Base-by-base conservation (phyloP, 2,797 vertebrate genomes). In the Taenioides sp. region DNA sequence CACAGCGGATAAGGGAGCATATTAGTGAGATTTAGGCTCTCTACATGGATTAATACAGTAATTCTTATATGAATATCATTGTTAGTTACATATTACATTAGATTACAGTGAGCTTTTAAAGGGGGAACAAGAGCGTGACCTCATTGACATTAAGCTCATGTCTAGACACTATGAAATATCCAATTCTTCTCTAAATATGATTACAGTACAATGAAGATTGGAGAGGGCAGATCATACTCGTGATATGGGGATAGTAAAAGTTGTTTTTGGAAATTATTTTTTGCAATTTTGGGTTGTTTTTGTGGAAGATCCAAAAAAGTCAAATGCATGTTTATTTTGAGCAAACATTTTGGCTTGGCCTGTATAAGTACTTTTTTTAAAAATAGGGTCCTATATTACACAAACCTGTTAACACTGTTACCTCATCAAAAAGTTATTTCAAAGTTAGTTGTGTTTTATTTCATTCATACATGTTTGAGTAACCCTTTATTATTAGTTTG, bases 121-220 rank as follows among this genome's bases (percentile, higher is more conserved):
- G 74, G 40, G 60, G 64, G 69, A 82, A 66, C 65, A 77, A 81
- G 76, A 85, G 79, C 73, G 49, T 73, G 66, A 82, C 84, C 87
- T 86, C 77, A 12, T 65, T 86, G 79, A 73, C 80, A 81, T 88
- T 87, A 85, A 89, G 81, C 86, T 87, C 82, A 80, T 73, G 87
- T 87, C 86, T 80, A 85, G 86, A 89, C 88, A 11, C 31, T 34
- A 52, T 28, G 0, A 20, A 84, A 69, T 73, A 74, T 79, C 84
- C 79, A 71, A 69, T 70, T 71, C 40, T 23, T 34, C 25, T 28
- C 49, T 62, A 69, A 62, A 78, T 60, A 73, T 78, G 76, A 81
- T 86, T 80, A 85, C 40, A 52, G 61, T 27, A 40, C 58, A 73
- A 28, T 54, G 27, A 50, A 67, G 55, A 72, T 75, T 20, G 25